Evolutionary conservation across 2,113 vertebrate genomes (phyloP).

Genomic region (Paracanthobrama guichenoti): DNA sequence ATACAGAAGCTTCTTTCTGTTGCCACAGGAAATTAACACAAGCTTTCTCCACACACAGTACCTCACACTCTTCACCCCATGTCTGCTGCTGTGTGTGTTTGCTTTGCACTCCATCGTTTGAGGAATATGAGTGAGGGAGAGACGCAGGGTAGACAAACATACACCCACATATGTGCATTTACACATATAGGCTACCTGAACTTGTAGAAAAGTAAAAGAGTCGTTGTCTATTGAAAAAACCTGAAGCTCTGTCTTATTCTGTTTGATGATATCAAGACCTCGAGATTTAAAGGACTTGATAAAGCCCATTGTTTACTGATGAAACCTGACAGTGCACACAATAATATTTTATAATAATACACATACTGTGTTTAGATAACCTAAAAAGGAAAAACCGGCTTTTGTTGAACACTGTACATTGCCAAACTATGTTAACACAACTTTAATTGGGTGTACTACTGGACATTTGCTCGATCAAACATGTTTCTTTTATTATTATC

Average conservation of each 20-base stretch:
- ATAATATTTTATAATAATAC: constrained; percentile 9
- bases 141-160: constrained; percentile 35
- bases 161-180: constrained; percentile 50
- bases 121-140: constrained; percentile 23
- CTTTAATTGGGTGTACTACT: not conserved
- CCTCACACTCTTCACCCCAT: constrained; percentile 47
- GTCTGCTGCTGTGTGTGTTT: constrained; percentile 63
- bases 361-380: not conserved
- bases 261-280: not conserved
- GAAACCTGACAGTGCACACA: not conserved
- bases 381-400: not conserved
- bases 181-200: constrained; percentile 39
- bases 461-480: not conserved
- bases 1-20: constrained; percentile 36
- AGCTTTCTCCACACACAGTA: constrained; percentile 46
- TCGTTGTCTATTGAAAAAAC: not conserved
- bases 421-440: not conserved
- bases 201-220: constrained; percentile 29
- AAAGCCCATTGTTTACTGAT: not conserved
- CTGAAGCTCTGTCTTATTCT: not conserved
- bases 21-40: constrained; percentile 58
- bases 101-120: constrained; percentile 63
- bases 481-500: not conserved
- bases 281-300: not conserved
- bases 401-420: not conserved